phyloP scores from a whole-genome alignment of 2,888 invertebrate species.

The Lymantria dispar region DNA sequence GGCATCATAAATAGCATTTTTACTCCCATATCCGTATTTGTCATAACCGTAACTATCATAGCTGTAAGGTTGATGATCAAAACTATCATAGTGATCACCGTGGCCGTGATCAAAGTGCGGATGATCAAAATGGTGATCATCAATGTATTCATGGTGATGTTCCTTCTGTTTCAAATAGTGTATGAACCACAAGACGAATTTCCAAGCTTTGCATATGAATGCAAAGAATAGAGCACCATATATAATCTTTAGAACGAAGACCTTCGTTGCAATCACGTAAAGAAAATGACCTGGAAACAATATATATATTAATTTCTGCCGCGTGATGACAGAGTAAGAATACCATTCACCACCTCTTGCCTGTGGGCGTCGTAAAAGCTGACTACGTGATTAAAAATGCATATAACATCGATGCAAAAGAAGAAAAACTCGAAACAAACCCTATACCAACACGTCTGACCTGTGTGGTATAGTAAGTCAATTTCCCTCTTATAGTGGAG shows the following conservation, averaged over 20 bases:
- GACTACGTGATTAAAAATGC: no score
- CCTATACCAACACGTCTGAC: no score
- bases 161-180: slow-evolving; percentile 66
- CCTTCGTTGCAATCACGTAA: slow-evolving; percentile 67
- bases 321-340: no score
- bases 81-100: slow-evolving; percentile 22
- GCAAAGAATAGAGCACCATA: slow-evolving; percentile 66
- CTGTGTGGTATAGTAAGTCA: no score
- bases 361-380: no score
- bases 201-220: slow-evolving; percentile 61
- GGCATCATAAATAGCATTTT: slow-evolving; percentile 57
- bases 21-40: slow-evolving; percentile 16
- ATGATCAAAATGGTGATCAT: slow-evolving; percentile 45
- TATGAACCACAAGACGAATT: slow-evolving; percentile 64
- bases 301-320: not conserved
- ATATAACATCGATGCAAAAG: no score
- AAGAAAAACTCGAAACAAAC: no score
- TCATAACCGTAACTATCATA: slow-evolving; percentile 27
- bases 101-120: slow-evolving; percentile 22
- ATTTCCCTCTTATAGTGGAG: no score
- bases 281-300: slow-evolving; percentile 65
- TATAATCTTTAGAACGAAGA: slow-evolving; percentile 63
- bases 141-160: slow-evolving; percentile 49
- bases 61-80: slow-evolving; percentile 22
- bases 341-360: no score